Base-by-base conservation (phyloP, 1,140 invertebrate genomes). In the Agraylea sexmaculata region DNA sequence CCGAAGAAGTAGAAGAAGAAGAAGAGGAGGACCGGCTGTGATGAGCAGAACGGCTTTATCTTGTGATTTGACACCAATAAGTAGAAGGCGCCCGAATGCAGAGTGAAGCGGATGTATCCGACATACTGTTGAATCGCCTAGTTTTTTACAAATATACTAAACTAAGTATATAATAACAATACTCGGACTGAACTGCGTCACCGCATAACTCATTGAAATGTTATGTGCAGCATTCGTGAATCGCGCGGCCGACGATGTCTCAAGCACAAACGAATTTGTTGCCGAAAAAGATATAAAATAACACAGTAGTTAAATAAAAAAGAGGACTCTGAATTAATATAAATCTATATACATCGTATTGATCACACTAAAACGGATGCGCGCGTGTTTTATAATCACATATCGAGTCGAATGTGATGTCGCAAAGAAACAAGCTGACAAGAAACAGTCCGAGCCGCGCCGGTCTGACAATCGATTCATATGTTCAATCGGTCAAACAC, bases 11-110 rank as follows among this genome's bases (percentile, higher is more conserved):
- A 29, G 80, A 83, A 51, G 81, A 83, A 49, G 80, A 83, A 44
- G 80, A 83, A 50, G 79, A 81, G 52, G 76, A 78, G 53, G 80
- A 84, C 65, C 69, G 80, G 68, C 79, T 84, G 74, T 84, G 80
- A 75, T n/a, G n/a, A n/a, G n/a, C n/a, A n/a, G n/a, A n/a, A n/a
- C n/a, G n/a, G n/a, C n/a, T n/a, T n/a, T n/a, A n/a, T n/a, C n/a
- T n/a, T n/a, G n/a, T n/a, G n/a, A n/a, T n/a, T n/a, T n/a, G n/a
- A n/a, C n/a, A n/a, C n/a, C n/a, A n/a, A n/a, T n/a, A n/a, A n/a
- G n/a, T n/a, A n/a, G n/a, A n/a, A n/a, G n/a, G n/a, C n/a, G n/a
- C n/a, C n/a, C n/a, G n/a, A n/a, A n/a, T n/a, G n/a, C n/a, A n/a
- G n/a, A n/a, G n/a, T n/a, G n/a, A n/a, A n/a, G n/a, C n/a, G n/a